Evolutionary conservation across 2,113 vertebrate species (phyloP).

Genomic region (Lates calcarifer): DNA sequence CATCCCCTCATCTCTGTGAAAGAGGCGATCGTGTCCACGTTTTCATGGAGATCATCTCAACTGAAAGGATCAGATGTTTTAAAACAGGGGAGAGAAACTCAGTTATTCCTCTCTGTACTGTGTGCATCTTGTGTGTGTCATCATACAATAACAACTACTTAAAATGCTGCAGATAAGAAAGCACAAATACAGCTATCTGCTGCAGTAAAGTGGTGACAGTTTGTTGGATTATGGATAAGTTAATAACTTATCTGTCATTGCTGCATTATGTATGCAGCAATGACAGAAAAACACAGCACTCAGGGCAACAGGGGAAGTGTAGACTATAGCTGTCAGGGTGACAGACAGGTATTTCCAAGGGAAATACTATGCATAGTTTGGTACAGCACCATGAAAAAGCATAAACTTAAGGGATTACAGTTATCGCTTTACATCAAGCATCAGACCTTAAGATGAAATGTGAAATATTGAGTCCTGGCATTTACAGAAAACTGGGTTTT

Average conservation of each 20-base stretch:
- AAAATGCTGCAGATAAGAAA: constrained; percentile 46
- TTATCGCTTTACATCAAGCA: constrained; percentile 34
- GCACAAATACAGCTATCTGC: constrained; percentile 16
- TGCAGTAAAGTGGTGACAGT: constrained; percentile 20
- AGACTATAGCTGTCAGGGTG: constrained; percentile 34
- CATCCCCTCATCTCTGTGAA: too few relatives aligned
- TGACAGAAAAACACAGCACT: constrained; percentile 35
- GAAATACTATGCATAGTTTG: constrained; percentile 9
- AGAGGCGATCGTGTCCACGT: too few relatives aligned
- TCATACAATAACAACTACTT: constrained; percentile 21
- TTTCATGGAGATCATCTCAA: constrained; percentile 31
- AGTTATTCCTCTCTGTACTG: not conserved
- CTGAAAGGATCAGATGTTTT: constrained; percentile 42
- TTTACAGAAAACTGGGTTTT: constrained; percentile 16
- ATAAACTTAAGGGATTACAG: constrained; percentile 17
- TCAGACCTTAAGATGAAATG: constrained; percentile 20
- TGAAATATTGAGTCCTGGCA: constrained; percentile 14
- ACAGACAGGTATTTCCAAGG: constrained; percentile 30
- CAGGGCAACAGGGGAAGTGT: not conserved
- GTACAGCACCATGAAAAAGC: constrained; percentile 12
- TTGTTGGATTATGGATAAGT: constrained; percentile 43
- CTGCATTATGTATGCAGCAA: constrained; percentile 24
- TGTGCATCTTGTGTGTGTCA: not conserved
- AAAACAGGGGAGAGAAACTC: constrained; percentile 10
- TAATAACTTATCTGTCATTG: constrained; percentile 27